Evolutionary conservation across 37 sponge, comb jelly and placozoan species (phyloP).

Genomic region (Tethya wilhelma): DNA sequence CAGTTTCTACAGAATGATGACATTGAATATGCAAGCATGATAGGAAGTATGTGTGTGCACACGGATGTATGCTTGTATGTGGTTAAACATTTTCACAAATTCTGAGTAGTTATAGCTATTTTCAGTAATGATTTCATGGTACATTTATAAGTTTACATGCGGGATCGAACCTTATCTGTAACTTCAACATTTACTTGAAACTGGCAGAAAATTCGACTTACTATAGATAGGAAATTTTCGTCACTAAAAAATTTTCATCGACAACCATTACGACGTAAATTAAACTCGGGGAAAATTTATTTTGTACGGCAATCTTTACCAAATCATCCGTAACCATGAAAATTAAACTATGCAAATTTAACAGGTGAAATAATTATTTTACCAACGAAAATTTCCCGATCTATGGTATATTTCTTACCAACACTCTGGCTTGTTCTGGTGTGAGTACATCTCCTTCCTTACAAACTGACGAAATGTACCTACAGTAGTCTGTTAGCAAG

Average conservation of each 20-base stretch:
- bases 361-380: too few species aligned
- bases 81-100: too few species aligned
- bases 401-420: slow-evolving; percentile 40
- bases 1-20: slow-evolving; percentile 55
- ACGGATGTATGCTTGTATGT: too few species aligned
- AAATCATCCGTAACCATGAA: not conserved
- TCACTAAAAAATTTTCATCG: not conserved
- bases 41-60: not conserved
- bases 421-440: slow-evolving; percentile 83
- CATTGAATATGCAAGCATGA: not conserved
- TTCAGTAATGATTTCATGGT: too few species aligned
- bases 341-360: not conserved
- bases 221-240: too few species aligned
- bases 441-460: slow-evolving; percentile 69
- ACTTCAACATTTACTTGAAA: too few species aligned
- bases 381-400: not conserved
- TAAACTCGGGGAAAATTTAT: not conserved
- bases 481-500: too few species aligned
- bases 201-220: too few species aligned
- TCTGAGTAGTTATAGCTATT: too few species aligned
- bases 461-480: slow-evolving; percentile 75
- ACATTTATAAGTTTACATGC: too few species aligned
- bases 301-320: not conserved
- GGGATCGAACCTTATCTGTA: too few species aligned
- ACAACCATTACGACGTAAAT: not conserved